Evolutionary conservation across 1,140 invertebrate species (phyloP), one percentile per base, ranked within the genome.

Genomic region (Archivesica marissinica): DNA sequence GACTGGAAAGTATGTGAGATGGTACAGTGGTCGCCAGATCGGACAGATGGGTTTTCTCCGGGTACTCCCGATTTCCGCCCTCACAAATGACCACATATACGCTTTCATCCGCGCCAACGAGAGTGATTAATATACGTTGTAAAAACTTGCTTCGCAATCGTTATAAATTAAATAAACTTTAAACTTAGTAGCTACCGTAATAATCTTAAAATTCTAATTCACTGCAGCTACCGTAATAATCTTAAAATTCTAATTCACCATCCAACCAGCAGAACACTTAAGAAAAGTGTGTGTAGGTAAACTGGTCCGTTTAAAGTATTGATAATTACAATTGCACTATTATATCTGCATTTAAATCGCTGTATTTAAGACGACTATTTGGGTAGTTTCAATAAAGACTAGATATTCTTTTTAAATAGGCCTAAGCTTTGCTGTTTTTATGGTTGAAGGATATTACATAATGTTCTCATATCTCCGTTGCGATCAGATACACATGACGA

Each of bases 241-340:
- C 59, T 17, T 64, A 64, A n/a, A 59, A 64, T 64, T 30, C 59
- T 35, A 64, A 64, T 28, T 64, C 59, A 64, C n/a, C 2, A 6
- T 64, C 38, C 33, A 25, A 35, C 20, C 28, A 30, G 20, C 30
- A 64, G n/a, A 33, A 33, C 59, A 64, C 59, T 64, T 59, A 6
- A 64, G 59, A 64, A 64, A 59, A 64, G 2, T 64, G 59, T 64
- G 59, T 35, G 33, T 64, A 64, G 9, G 20, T 64, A 64, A 64
- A 64, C 59, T 64, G 30, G 33, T 35, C 30, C 59, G 33, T 64
- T 64, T 17, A 64, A 35, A 64, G 59, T 64, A 64, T 64, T 64
- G 59, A 35, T 35, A 64, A 64, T 25, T 64, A 59, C 25, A n/a
- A 64, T 64, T 35, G 25, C 28, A 64, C 23, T 64, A 15, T 64